Percentiles rank a stretch among this genome's conserved stretches.
Conservation (phyloP, 2,888 invertebrate genomes). For the Nemurella pictetii region DNA sequence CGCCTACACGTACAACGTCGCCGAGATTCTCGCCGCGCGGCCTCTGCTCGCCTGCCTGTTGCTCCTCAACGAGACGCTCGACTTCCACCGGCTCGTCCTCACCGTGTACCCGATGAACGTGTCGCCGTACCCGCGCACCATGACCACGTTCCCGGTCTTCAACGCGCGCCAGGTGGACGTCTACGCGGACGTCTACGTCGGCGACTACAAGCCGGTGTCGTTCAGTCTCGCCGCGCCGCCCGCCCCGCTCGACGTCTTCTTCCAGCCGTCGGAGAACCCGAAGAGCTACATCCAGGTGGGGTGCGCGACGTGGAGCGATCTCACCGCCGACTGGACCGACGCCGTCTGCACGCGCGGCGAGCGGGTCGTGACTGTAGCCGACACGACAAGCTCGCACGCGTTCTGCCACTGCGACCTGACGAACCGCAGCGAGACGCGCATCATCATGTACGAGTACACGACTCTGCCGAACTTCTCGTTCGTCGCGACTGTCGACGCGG, state of each 20-base stretch:
- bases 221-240: neutral
- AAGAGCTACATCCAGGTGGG: neutral
- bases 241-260: neutral
- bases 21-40: neutral
- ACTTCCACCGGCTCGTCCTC: neutral
- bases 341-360: neutral
- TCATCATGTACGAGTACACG: neutral
- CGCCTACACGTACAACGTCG: neutral
- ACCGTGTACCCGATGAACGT: neutral
- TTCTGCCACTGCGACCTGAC: neutral
- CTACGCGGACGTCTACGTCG: neutral
- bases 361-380: neutral
- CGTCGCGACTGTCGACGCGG: neutral
- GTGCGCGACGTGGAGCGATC: neutral
- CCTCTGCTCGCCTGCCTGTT: neutral
- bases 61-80: neutral
- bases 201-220: neutral
- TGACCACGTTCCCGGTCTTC: neutral
- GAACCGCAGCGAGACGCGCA: neutral
- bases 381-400: neutral
- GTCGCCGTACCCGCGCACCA: neutral
- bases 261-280: neutral
- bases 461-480: neutral
- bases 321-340: neutral
- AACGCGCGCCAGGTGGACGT: neutral